A percentile compares a stretch with the other conserved stretches of the same genome.
Conservation (phyloP, 2,113 vertebrate genomes). For the Falco punctatus region DNA sequence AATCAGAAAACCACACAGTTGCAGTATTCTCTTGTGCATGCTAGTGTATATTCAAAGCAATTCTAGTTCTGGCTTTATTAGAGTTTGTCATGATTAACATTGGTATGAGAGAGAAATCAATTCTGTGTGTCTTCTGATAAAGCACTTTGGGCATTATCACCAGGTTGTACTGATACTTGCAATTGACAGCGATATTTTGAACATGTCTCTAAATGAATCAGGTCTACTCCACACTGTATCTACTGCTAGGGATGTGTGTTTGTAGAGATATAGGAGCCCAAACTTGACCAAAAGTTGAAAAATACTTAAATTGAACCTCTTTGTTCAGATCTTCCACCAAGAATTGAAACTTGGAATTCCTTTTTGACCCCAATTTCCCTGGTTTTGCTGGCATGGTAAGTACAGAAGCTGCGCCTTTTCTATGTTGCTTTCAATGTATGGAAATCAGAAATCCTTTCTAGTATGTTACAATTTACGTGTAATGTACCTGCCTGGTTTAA, state of each 20-base stretch:
- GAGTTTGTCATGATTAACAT: background rate
- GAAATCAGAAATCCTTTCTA: background rate
- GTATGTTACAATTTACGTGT: background rate
- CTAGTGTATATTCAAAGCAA: background rate
- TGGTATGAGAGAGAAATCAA: background rate
- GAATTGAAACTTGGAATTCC: background rate
- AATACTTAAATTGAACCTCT: background rate
- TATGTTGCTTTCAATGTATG: background rate
- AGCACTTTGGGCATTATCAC: background rate
- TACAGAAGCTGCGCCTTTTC: background rate
- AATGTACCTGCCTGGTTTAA: background rate
- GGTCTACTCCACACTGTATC: background rate
- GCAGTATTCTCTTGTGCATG: background rate
- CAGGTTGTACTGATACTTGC: background rate
- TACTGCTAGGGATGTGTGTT: background rate
- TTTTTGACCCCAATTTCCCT: background rate
- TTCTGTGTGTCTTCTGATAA: background rate
- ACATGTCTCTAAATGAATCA: background rate
- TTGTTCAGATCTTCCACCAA: background rate
- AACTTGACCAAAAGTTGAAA: background rate
- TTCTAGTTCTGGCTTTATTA: constrained; percentile 5
- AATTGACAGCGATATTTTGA: background rate
- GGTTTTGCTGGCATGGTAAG: background rate
- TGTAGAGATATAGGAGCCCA: background rate
- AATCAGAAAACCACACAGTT: background rate